phyloP scores from a whole-genome alignment of 1,140 invertebrate species.

The Ladona fulva region DNA sequence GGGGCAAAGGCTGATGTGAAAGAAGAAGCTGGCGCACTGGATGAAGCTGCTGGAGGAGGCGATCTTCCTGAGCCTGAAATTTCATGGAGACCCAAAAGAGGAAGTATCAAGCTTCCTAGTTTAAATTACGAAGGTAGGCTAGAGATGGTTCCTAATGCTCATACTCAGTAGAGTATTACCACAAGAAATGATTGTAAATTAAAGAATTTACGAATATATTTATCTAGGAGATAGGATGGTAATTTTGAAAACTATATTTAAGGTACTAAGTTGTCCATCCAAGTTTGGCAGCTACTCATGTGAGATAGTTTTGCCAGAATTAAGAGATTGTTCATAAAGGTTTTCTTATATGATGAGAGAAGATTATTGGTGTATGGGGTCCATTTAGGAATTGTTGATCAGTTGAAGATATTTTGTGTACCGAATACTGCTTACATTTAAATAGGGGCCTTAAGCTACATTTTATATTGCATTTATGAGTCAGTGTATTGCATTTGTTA shows the following conservation, averaged over 20 bases:
- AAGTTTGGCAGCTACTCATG: no score
- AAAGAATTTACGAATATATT: no score
- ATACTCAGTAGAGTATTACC: neutral
- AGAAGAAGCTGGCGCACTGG: neutral
- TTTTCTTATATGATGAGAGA: neutral
- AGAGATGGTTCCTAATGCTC: neutral
- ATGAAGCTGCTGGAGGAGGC: neutral
- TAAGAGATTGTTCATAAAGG: no score
- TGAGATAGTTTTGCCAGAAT: no score
- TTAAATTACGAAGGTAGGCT: neutral
- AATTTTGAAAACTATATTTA: no score
- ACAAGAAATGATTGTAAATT: no score
- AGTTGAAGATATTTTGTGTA: neutral
- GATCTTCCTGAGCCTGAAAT: conserved; percentile 18
- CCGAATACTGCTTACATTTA: neutral
- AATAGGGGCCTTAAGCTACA: neutral
- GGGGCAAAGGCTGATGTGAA: neutral
- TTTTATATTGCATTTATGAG: neutral
- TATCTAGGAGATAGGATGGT: no score
- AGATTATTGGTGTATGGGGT: neutral
- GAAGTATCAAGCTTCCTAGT: conserved; percentile 27
- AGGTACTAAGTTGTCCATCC: no score
- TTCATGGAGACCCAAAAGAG: conserved; percentile 27
- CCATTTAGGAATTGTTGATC: neutral
- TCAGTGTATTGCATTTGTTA: neutral